Evolutionary conservation across 1,140 invertebrate species (phyloP).

Genomic region (Mylabris phalerata): DNA sequence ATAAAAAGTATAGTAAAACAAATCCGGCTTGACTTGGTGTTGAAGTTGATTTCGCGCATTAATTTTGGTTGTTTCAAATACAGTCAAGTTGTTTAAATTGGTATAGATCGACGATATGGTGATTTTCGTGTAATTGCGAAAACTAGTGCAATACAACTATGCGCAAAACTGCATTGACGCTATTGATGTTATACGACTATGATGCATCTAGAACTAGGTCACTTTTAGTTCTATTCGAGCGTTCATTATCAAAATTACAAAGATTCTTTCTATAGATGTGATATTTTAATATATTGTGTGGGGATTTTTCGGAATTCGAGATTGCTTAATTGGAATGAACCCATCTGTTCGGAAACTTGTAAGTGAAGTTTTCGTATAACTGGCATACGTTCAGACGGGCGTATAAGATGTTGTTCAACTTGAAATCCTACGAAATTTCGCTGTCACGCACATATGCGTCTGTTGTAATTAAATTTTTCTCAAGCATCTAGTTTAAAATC

Average conservation of each 20-base stretch:
- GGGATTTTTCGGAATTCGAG: background rate
- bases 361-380: background rate
- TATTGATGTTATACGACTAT: conserved; percentile 1
- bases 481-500: too few species aligned
- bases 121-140: too few species aligned
- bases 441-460: background rate
- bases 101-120: too few species aligned
- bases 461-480: background rate
- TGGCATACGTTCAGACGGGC: background rate
- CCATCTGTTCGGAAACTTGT: conserved; percentile 13
- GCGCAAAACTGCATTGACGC: conserved; percentile 18
- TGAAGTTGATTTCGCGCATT: too few species aligned
- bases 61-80: too few species aligned
- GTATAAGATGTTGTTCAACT: background rate
- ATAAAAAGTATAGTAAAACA: too few species aligned
- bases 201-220: conserved; percentile 21
- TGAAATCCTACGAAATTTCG: background rate
- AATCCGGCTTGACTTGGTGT: too few species aligned
- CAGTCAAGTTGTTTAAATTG: too few species aligned
- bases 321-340: conserved; percentile 12
- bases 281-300: too few species aligned
- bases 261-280: too few species aligned
- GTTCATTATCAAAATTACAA: background rate
- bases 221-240: conserved; percentile 13
- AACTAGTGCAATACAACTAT: conserved; percentile 16